A percentile compares a stretch with the other conserved stretches of the same genome.
These are phyloP conservation scores for Aplochiton taeniatus DNA, from an alignment of 2,797 vertebrate genomes.

Conservation along the genomic window DNA sequence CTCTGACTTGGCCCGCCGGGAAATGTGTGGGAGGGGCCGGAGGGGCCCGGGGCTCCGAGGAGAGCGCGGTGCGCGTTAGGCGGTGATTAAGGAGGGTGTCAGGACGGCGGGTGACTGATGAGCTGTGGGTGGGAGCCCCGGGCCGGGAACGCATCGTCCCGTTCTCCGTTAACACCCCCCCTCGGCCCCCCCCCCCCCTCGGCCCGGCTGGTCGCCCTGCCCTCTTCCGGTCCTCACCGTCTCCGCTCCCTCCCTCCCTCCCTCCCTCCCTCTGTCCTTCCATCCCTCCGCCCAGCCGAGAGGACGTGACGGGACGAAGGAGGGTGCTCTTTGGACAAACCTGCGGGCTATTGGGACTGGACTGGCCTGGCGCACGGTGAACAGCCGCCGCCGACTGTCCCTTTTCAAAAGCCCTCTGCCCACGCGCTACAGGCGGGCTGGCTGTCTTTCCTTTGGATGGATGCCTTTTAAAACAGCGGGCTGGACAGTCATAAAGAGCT, in stretches of 20 bases:
- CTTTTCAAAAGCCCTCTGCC: neutral
- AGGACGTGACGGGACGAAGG: neutral
- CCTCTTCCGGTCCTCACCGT: slow-evolving; percentile 3
- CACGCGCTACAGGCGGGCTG: too few relatives aligned
- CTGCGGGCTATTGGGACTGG: slow-evolving; percentile 10
- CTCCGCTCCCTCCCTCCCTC: slow-evolving; percentile 20
- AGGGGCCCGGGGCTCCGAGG: slow-evolving; percentile 19
- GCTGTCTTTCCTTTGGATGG: too few relatives aligned
- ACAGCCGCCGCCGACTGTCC: slow-evolving; percentile 30
- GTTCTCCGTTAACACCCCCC: slow-evolving; percentile 40
- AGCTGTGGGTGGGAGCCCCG: slow-evolving; percentile 51
- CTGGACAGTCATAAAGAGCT: slow-evolving; percentile 59
- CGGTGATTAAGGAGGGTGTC: slow-evolving; percentile 56
- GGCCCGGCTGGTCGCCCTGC: slow-evolving; percentile 23
- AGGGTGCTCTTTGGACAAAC: slow-evolving; percentile 8
- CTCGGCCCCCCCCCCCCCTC: neutral
- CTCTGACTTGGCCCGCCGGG: slow-evolving; percentile 12
- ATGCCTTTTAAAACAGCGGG: neutral
- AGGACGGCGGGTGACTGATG: slow-evolving; percentile 57
- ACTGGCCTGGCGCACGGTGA: slow-evolving; percentile 26
- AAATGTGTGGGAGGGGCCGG: slow-evolving; percentile 15
- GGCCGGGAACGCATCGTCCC: slow-evolving; percentile 42
- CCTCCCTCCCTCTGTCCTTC: slow-evolving; percentile 20
- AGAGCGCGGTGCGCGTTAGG: slow-evolving; percentile 32
- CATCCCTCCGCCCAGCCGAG: slow-evolving; percentile 18